Evolutionary conservation across 2,888 invertebrate species (phyloP), one percentile per base, ranked within the genome.

Genomic region (Parnassius smintheus): DNA sequence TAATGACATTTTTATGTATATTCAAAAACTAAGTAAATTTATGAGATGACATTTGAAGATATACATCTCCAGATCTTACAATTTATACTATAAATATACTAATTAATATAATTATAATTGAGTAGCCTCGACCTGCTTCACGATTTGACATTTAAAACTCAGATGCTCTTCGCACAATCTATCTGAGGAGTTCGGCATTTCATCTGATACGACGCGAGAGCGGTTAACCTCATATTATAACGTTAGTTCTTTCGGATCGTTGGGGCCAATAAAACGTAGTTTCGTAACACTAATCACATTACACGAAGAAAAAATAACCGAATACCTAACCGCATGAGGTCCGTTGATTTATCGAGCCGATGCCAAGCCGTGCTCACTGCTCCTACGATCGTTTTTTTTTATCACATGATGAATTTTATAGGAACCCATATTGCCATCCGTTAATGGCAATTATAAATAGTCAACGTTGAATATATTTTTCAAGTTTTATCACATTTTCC

Each of bases 261-360:
- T 71, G 70, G 65, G 64, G 59, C 74, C 75, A 75, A 81, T 83
- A 82, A 82, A 84, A 80, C 77, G 75, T 73, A 68, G 77, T 86
- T 86, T 83, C 83, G 82, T 82, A 85, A 86, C 74, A 72, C 76
- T 81, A 82, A 82, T 81, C 79, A 77, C 75, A 75, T 77, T 78
- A 81, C 73, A 74, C 72, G 73, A 71, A 73, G 71, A 80, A 80
- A 84, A 68, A 84, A 80, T 73, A 74, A 73, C 73, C 74, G 70
- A 70, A 70, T 74, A 77, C 62, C 61, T 63, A 68, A 70, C 87
- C 80, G 71, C 88, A 86, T 88, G 88, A 78, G 76, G 85, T 79
- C 86, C 50, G 56, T 62, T 72, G 72, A 72, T 72, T 71, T 72
- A 72, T 72, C 62, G 70, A 62, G 59, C 45, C 56, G 64, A 58